Evolutionary conservation across 2,797 vertebrate species (phyloP), one percentile per base, ranked within the genome.

Genomic region (Lemur catta): DNA sequence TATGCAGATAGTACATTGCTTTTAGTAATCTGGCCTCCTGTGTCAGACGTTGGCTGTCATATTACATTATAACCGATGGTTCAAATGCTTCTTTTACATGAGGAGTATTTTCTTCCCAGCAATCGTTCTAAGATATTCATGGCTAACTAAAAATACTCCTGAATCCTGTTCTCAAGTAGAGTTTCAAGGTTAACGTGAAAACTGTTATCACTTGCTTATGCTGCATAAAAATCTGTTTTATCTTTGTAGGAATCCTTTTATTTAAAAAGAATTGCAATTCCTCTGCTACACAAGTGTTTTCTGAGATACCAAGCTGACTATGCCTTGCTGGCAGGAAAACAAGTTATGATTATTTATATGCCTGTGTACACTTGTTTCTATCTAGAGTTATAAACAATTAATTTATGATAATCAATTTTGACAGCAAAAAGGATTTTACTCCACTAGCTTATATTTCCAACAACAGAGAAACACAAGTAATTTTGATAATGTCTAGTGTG

Each of bases 361-460:
- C 71, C 93, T 92, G 94, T 48, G 79, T 74, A 35, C 22, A 94
- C 98, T 98, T 98, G 52, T 98, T 98, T 98, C 97, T 86, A 96
- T 97, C 97, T 97, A 96, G 84, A 96, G 43, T 86, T 86, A 71
- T 91, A 97, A 96, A 95, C 15, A 95, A 89, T 98, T 98, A 97
- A 91, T 98, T 97, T 98, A 90, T 96, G 94, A 82, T 96, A 98
- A 98, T 92, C 84, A 87, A 76, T 97, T 90, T 43, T 89, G 80
- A 97, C 71, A 98, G 67, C 33, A 95, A 97, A 92, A 91, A 97
- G 35, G 71, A 96, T 97, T 97, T 98, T 76, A 93, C 18, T 18
- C 38, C 71, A 84, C 86, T 80, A 87, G 46, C 22, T 97, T 97
- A 67, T 93, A 17, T 48, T 97, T 97, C 95, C 1, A 97, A 95